These are phyloP conservation scores for Apis laboriosa DNA, from an alignment of 1,140 invertebrate species.

Conservation along the genomic window DNA sequence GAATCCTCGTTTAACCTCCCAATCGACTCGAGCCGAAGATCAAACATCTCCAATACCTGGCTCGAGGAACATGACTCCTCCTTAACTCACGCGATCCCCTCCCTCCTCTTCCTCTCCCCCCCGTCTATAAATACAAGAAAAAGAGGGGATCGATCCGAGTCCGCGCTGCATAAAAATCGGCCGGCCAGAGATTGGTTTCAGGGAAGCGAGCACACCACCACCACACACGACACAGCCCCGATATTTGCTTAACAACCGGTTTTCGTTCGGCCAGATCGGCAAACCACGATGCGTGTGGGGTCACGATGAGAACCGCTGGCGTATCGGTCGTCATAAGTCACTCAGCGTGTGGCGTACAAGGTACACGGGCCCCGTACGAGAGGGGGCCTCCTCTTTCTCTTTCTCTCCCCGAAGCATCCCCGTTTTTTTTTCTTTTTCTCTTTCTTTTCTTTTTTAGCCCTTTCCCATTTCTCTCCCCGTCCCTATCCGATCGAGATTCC, in stretches of 20 bases:
- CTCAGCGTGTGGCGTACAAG: slow-evolving; percentile 71
- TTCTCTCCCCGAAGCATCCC: slow-evolving; percentile 4
- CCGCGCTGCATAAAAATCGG: slow-evolving; percentile 37
- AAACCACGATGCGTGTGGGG: background rate
- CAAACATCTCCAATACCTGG: background rate
- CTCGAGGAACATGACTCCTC: background rate
- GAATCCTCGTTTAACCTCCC: no score
- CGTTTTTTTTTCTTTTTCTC: slow-evolving; percentile 8
- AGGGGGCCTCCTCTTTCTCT: slow-evolving; percentile 43
- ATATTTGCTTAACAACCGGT: slow-evolving; percentile 52
- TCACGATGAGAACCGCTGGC: slow-evolving; percentile 67
- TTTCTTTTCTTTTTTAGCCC: slow-evolving; percentile 19
- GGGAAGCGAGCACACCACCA: slow-evolving; percentile 18
- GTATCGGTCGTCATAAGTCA: slow-evolving; percentile 73
- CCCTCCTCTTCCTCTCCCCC: no score
- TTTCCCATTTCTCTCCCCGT: slow-evolving; percentile 30
- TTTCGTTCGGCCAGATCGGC: slow-evolving; percentile 11
- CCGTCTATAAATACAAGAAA: background rate
- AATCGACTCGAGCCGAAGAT: background rate
- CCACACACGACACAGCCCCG: slow-evolving; percentile 11
- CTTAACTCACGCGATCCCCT: background rate
- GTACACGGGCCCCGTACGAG: slow-evolving; percentile 61
- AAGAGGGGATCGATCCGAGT: background rate
- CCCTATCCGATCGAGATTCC: background rate
- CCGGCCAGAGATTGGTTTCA: slow-evolving; percentile 32